Evolutionary conservation across 1,140 invertebrate genomes (phyloP), one percentile per base, ranked within the genome.

Genomic region (Neodiprion pinetum): DNA sequence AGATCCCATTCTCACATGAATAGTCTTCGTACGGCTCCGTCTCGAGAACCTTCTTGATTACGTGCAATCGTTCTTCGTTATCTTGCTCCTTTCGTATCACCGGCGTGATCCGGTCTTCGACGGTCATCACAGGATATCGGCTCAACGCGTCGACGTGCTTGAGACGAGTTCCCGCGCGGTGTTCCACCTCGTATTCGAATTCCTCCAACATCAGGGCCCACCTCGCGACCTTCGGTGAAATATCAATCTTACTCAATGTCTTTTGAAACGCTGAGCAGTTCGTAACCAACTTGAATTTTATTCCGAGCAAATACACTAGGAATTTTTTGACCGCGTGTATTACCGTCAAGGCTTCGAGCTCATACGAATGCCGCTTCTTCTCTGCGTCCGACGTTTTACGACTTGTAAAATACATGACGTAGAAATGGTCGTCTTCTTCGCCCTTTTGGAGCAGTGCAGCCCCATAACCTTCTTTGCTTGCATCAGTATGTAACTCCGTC

Each of bases 111-210:
- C 12, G 14, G 17, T 78, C 72, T 14, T 73, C 67, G n/a, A 78
- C 74, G 68, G 79, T 75, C 47, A 80, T 74, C 2, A 80, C 78
- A 17, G 84, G 84, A 66, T 84, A 79, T 73, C 87, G 78, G 67
- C 86, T 89, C 0, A 89, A 71, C 0, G 86, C 85, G 72, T 90
- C 87, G 1, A 85, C 84, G 76, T 90, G 88, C 73, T 82, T 83
- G 83, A 89, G 87, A 23, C 77, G 71, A 1, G 28, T 76, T 40
- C 86, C 85, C 47, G 72, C 73, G 73, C 85, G 74, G 74, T 88
- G 86, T 73, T 80, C 76, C 9, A 87, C 74, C 65, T 76, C 68
- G 65, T 85, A 89, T 48, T 85, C 80, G 75, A 80, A 87, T 49
- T 88, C 82, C 78, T 86, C 80, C 0, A 86, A 67, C 0, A 81